phyloP scores from a whole-genome alignment of 1,140 invertebrate species.

The Ceratosolen fusciceps region DNA sequence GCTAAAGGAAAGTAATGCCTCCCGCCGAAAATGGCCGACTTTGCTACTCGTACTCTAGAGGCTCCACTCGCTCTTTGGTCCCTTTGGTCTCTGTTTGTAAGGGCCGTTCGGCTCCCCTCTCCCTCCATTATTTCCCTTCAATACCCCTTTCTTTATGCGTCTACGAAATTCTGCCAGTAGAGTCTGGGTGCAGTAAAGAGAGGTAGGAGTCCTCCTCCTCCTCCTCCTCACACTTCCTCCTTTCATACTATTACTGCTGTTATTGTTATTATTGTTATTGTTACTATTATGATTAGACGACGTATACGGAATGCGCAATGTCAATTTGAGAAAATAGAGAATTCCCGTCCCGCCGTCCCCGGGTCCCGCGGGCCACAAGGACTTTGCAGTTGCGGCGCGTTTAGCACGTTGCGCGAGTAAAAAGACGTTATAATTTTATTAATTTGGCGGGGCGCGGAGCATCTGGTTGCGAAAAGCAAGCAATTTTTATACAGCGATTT shows the following conservation, averaged over 20 bases:
- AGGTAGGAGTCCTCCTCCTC: no score
- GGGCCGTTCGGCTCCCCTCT: neutral
- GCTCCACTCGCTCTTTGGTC: neutral
- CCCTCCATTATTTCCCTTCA: neutral
- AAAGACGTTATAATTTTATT: conserved; percentile 2
- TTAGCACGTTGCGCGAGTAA: neutral
- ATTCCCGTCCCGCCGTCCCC: no score
- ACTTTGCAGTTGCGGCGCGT: neutral
- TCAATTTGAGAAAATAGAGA: neutral
- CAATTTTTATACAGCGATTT: conserved; percentile 4
- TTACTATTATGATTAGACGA: conserved; percentile 12
- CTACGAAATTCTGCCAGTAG: no score
- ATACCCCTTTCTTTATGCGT: neutral
- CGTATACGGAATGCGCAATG: neutral
- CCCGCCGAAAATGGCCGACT: conserved; percentile 14
- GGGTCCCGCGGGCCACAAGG: no score
- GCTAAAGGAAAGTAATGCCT: conserved; percentile 34
- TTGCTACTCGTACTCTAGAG: neutral
- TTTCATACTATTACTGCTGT: conserved; percentile 5
- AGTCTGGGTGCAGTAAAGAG: no score
- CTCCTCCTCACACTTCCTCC: no score
- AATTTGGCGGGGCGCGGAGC: neutral
- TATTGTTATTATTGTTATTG: neutral
- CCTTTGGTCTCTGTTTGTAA: conserved; percentile 34
- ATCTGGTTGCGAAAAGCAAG: neutral